A percentile compares a stretch with the other conserved stretches of the same genome.
Evolutionary conservation across 2,888 invertebrate genomes (phyloP).

Genomic region (Carcina quercana): DNA sequence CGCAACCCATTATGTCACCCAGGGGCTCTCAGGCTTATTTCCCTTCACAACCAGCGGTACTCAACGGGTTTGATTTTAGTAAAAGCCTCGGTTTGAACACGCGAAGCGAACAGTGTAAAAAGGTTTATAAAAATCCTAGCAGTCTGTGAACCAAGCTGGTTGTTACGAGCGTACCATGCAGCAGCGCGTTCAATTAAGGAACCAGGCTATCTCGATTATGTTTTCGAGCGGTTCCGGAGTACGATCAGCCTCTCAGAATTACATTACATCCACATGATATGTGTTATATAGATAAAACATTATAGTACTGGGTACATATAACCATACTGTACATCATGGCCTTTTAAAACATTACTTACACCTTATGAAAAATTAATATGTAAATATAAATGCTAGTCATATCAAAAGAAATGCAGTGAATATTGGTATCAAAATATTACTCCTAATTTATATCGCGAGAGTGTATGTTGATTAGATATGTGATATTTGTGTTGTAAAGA

Average conservation of each 20-base stretch:
- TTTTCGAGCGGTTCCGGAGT: slow-evolving; percentile 29
- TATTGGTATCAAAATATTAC: slow-evolving; percentile 71
- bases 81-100: slow-evolving; percentile 23
- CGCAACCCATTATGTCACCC: slow-evolving; percentile 8
- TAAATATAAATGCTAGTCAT: slow-evolving; percentile 55
- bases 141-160: slow-evolving; percentile 40
- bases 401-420: slow-evolving; percentile 66
- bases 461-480: slow-evolving; percentile 65
- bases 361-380: slow-evolving; percentile 54
- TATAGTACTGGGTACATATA: slow-evolving; percentile 64
- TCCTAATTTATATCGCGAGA: slow-evolving; percentile 56
- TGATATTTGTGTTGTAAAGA: slow-evolving; percentile 59
- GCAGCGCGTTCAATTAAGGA: slow-evolving; percentile 43
- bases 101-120: slow-evolving; percentile 54
- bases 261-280: slow-evolving; percentile 67
- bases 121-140: slow-evolving; percentile 56
- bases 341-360: slow-evolving; percentile 54
- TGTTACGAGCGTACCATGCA: slow-evolving; percentile 40
- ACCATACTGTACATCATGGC: slow-evolving; percentile 64
- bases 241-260: slow-evolving; percentile 54
- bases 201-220: slow-evolving; percentile 22
- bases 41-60: slow-evolving; percentile 31
- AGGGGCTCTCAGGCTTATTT: slow-evolving; percentile 4
- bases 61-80: background rate
- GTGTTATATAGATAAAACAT: slow-evolving; percentile 60